These are phyloP conservation scores for Pangasianodon hypophthalmus DNA, from an alignment of 2,113 vertebrate genomes.

Conservation along the genomic window DNA sequence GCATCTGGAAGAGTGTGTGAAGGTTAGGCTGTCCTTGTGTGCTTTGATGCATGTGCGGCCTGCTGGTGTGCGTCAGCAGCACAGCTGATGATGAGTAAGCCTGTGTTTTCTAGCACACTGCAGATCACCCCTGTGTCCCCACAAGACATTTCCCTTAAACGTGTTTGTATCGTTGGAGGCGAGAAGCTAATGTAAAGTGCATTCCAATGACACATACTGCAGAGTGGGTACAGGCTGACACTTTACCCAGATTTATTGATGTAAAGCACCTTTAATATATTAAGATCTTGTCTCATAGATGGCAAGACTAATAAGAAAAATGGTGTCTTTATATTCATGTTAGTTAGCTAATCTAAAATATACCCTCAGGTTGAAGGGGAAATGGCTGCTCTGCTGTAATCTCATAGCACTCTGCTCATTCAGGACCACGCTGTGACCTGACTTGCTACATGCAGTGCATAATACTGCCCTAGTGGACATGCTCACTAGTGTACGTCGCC, in stretches of 20 bases:
- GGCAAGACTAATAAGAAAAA: not conserved
- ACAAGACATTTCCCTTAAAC: not conserved
- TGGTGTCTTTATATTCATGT: not conserved
- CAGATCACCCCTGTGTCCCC: slow-evolving; percentile 26
- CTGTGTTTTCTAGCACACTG: slow-evolving; percentile 44
- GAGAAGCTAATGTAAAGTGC: not conserved
- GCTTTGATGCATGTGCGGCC: slow-evolving; percentile 64
- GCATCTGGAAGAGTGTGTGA: slow-evolving; percentile 63
- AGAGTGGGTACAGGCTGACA: not conserved
- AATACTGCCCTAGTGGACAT: not conserved
- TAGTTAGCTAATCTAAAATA: not conserved
- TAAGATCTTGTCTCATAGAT: not conserved
- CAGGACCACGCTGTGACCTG: not conserved
- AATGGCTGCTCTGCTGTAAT: not conserved
- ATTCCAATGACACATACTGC: not conserved
- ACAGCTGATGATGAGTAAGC: slow-evolving; percentile 62
- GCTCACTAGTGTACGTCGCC: too few relatives aligned
- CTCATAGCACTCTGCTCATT: not conserved
- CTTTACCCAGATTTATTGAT: not conserved
- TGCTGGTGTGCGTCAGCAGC: slow-evolving; percentile 60
- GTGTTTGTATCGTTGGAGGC: not conserved
- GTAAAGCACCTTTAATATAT: not conserved
- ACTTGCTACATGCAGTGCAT: not conserved
- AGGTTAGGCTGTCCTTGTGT: slow-evolving; percentile 75
- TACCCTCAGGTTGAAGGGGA: not conserved